These are phyloP conservation scores for Pseudocheirus occidentalis DNA, from an alignment of 2,797 vertebrate species.

Conservation along the genomic window DNA sequence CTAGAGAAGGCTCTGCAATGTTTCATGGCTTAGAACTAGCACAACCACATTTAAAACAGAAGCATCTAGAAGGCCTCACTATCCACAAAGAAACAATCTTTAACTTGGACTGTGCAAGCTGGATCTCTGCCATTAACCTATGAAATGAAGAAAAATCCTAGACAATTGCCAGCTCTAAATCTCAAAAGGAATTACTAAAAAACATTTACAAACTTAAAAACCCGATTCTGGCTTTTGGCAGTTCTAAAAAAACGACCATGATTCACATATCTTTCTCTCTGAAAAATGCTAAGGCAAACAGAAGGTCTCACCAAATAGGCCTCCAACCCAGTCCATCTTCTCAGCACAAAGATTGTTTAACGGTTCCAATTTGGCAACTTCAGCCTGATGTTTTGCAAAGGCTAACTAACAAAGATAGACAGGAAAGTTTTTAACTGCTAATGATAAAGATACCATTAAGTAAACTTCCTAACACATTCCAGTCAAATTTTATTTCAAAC, in stretches of 20 bases:
- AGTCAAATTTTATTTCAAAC: background rate
- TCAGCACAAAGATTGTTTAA: constrained; percentile 79
- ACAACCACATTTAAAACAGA: background rate
- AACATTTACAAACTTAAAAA: background rate
- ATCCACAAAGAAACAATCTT: background rate
- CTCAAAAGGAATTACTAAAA: background rate
- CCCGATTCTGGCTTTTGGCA: background rate
- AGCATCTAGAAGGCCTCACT: background rate
- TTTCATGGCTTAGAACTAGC: background rate
- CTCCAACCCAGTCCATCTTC: constrained; percentile 90
- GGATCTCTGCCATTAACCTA: background rate
- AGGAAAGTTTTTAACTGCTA: background rate
- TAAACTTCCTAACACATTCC: background rate
- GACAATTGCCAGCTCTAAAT: background rate
- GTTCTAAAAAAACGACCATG: background rate
- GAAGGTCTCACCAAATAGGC: constrained; percentile 87
- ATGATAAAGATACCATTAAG: background rate
- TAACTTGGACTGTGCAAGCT: background rate
- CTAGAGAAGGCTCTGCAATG: background rate
- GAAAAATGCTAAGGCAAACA: background rate
- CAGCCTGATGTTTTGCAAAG: constrained; percentile 93
- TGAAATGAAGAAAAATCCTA: background rate
- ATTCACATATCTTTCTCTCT: constrained; percentile 2
- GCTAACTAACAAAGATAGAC: constrained; percentile 84
- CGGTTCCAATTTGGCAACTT: constrained; percentile 88